A percentile compares a stretch with the other conserved stretches of the same genome.
Conservation (phyloP, 2,797 vertebrate species). For the Phylloscopus collybita region DNA sequence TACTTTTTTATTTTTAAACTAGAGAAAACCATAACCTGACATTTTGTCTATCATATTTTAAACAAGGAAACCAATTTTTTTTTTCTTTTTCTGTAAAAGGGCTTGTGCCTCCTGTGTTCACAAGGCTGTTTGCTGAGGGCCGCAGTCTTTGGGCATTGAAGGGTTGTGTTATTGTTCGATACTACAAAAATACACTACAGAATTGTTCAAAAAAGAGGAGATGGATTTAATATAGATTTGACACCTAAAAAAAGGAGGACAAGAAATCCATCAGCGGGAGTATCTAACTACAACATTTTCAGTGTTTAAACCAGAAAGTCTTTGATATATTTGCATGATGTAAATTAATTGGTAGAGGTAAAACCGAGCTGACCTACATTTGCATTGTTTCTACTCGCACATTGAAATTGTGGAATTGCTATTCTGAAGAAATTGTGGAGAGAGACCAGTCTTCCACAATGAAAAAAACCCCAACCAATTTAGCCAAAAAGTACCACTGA, state of each 20-base stretch:
- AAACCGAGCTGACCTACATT: background rate
- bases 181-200: conserved; percentile 73
- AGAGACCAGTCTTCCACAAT: background rate
- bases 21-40: background rate
- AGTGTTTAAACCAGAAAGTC: background rate
- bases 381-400: background rate
- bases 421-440: background rate
- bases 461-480: background rate
- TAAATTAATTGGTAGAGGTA: background rate
- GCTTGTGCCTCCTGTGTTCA: conserved; percentile 82
- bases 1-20: background rate
- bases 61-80: conserved; percentile 74
- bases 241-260: conserved; percentile 77
- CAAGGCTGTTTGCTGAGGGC: conserved; percentile 93
- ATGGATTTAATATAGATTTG: conserved; percentile 63
- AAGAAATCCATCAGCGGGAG: conserved; percentile 20
- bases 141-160: conserved; percentile 99
- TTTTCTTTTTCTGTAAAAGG: conserved; percentile 81
- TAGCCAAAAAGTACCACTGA: conserved; percentile 25
- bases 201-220: conserved; percentile 62
- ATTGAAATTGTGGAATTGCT: background rate
- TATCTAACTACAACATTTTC: background rate
- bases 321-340: background rate
- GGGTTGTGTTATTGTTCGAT: conserved; percentile 86
- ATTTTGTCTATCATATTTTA: background rate